A percentile compares a stretch with the other conserved stretches of the same genome.
Conservation (phyloP, 2,113 vertebrate genomes). For the Macquaria australasica region DNA sequence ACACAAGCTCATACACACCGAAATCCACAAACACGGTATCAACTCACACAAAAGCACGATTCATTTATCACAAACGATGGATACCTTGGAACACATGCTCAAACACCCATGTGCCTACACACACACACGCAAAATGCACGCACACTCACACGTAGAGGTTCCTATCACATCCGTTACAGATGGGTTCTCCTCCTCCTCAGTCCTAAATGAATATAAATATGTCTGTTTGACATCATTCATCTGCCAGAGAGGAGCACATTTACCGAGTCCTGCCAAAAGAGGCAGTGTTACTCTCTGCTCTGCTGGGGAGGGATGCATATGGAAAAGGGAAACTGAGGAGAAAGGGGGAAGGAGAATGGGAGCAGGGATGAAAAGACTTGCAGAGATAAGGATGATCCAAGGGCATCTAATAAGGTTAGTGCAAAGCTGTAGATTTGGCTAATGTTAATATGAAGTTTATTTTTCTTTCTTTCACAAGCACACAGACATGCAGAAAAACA, state of each 20-base stretch:
- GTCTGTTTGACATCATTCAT: conserved; percentile 85
- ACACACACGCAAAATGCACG: conserved; percentile 33
- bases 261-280: conserved; percentile 70
- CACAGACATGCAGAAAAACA: conserved; percentile 20
- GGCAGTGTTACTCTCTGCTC: conserved; percentile 78
- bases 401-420: conserved; percentile 43
- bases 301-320: conserved; percentile 23
- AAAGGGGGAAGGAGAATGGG: conserved; percentile 32
- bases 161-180: conserved; percentile 85
- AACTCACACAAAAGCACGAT: conserved; percentile 77
- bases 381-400: conserved; percentile 52
- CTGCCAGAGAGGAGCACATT: conserved; percentile 72
- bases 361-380: conserved; percentile 39
- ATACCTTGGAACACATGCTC: conserved; percentile 79
- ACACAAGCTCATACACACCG: conserved; percentile 45
- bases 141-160: conserved; percentile 62
- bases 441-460: conserved; percentile 43
- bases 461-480: conserved; percentile 5
- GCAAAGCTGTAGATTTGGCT: conserved; percentile 32
- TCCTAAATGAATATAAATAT: conserved; percentile 86
- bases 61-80: conserved; percentile 82
- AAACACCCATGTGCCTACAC: conserved; percentile 54
- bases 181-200: conserved; percentile 82
- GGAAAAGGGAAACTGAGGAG: conserved; percentile 37
- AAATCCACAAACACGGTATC: conserved; percentile 71